Percentiles rank a stretch among this genome's conserved stretches.
Evolutionary conservation across 1,140 invertebrate genomes (phyloP).

Genomic region (Eupeodes corollae): DNA sequence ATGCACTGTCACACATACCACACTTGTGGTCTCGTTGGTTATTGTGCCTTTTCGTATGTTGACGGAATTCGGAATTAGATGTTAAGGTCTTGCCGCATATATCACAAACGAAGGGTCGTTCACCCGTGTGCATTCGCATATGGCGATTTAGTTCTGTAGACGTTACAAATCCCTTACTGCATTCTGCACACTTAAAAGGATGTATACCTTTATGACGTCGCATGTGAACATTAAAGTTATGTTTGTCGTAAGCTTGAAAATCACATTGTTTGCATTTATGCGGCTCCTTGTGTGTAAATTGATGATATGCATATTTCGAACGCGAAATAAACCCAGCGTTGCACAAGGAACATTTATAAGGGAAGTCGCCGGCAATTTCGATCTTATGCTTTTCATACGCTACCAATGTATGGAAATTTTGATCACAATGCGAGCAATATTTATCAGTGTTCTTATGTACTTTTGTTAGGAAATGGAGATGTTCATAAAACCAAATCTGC

Average conservation of each 20-base stretch:
- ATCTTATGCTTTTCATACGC: no score
- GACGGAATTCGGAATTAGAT: slow-evolving; percentile 19
- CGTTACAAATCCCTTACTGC: slow-evolving; percentile 45
- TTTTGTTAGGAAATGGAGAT: no score
- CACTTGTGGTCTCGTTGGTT: slow-evolving; percentile 64
- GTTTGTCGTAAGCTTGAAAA: slow-evolving; percentile 28
- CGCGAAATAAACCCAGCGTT: no score
- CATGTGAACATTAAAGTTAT: slow-evolving; percentile 40
- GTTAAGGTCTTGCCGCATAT: slow-evolving; percentile 20
- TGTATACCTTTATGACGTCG: slow-evolving; percentile 57
- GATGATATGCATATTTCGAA: no score
- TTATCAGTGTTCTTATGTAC: no score
- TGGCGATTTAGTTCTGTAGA: slow-evolving; percentile 16
- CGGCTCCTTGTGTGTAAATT: slow-evolving; percentile 23
- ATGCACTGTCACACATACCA: slow-evolving; percentile 52
- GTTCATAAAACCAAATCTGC: no score
- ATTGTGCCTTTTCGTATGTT: slow-evolving; percentile 48
- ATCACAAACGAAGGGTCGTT: slow-evolving; percentile 15
- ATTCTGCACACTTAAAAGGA: slow-evolving; percentile 35
- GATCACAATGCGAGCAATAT: no score
- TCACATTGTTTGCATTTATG: slow-evolving; percentile 29
- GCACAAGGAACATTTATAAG: no score
- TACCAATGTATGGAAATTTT: no score
- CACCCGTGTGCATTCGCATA: slow-evolving; percentile 11
- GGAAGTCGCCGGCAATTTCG: no score